phyloP scores from a whole-genome alignment of 2,888 invertebrate species.

The Melanostoma scalare region DNA sequence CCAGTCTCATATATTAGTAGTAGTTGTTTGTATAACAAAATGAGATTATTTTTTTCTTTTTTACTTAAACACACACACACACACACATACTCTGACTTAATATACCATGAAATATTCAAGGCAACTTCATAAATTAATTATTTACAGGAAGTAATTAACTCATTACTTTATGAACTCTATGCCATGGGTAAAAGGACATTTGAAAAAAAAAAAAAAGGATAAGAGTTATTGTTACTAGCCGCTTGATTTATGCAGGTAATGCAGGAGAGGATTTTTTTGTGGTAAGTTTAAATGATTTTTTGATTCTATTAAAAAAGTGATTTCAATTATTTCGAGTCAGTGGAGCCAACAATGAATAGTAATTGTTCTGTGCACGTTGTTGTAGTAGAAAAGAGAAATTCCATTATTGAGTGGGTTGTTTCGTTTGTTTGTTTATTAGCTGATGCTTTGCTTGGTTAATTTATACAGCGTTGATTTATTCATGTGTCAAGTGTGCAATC shows the following conservation, averaged over 20 bases:
- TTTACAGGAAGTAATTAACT: constrained; percentile 70
- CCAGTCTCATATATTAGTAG: neutral
- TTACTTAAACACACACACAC: constrained; percentile 1
- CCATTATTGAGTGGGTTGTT: too few species aligned
- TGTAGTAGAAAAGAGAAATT: too few species aligned
- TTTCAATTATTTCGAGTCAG: constrained; percentile 50
- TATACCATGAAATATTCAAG: constrained; percentile 28
- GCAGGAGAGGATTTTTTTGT: neutral
- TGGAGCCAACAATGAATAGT: constrained; percentile 10
- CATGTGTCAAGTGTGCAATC: too few species aligned
- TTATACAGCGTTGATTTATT: too few species aligned
- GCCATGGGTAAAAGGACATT: neutral
- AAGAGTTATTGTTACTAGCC: constrained; percentile 2
- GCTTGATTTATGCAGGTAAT: neutral
- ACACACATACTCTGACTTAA: constrained; percentile 5
- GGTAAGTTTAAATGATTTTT: neutral
- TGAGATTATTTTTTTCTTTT: neutral
- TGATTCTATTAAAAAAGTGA: constrained; percentile 30
- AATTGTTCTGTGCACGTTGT: neutral
- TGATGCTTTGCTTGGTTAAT: too few species aligned
- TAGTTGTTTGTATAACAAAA: constrained; percentile 8
- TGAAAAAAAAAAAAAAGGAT: neutral
- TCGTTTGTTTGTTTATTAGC: too few species aligned
- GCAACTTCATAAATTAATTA: constrained; percentile 52
- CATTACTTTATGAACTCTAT: constrained; percentile 44